Evolutionary conservation across 1,140 invertebrate species (phyloP).

Genomic region (Drosophila virilis): DNA sequence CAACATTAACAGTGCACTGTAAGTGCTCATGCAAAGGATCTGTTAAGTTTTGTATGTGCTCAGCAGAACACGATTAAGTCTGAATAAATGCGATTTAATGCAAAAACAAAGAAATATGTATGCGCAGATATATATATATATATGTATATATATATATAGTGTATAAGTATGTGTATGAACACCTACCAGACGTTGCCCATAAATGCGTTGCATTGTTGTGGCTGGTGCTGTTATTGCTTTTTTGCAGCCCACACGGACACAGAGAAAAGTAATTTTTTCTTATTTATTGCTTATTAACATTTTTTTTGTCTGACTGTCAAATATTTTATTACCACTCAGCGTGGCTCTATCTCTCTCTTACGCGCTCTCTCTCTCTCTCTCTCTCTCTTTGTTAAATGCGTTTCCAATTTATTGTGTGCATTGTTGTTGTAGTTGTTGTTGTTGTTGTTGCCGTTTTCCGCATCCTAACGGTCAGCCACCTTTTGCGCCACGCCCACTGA

Average conservation of each 20-base stretch:
- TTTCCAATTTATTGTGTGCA: conserved; percentile 24
- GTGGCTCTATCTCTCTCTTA: background rate
- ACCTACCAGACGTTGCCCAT: conserved; percentile 51
- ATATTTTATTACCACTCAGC: conserved; percentile 43
- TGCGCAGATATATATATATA: background rate
- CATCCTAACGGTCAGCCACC: conserved; percentile 63
- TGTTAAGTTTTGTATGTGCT: background rate
- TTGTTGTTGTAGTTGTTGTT: conserved; percentile 23
- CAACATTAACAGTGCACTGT: conserved; percentile 18
- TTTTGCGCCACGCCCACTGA: conserved; percentile 50
- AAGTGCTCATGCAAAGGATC: too few relatives aligned
- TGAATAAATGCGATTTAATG: conserved; percentile 24
- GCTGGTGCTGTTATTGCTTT: conserved; percentile 41
- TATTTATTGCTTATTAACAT: conserved; percentile 78
- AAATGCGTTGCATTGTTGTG: conserved; percentile 52
- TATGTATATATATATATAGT: too few relatives aligned
- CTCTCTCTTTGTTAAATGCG: conserved; percentile 25
- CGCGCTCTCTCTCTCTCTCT: background rate
- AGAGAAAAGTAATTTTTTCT: conserved; percentile 45
- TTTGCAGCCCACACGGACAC: conserved; percentile 62
- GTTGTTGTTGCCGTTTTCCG: conserved; percentile 45
- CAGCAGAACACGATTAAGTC: background rate
- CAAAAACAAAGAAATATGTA: conserved; percentile 2
- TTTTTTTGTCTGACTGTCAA: conserved; percentile 40
- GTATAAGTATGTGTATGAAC: conserved; percentile 5